phyloP scores from a whole-genome alignment of 2,113 vertebrate genomes.

The Mola mola region DNA sequence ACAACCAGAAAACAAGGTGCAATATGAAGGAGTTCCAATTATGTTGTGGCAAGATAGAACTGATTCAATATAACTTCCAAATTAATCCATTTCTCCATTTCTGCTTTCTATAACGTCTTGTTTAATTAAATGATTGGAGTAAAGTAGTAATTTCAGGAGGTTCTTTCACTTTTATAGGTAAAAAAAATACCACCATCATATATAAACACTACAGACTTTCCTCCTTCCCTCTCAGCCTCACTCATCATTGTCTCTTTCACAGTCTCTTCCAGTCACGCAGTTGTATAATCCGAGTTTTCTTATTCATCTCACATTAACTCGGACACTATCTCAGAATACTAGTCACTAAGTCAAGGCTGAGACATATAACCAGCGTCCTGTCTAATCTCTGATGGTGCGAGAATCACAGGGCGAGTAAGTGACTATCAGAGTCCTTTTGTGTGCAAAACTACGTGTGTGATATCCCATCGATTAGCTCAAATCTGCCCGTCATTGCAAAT shows the following conservation, averaged over 20 bases:
- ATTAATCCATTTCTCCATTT: not conserved
- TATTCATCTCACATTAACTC: slow-evolving; percentile 51
- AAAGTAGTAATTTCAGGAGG: too few relatives aligned
- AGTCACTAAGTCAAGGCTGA: slow-evolving; percentile 63
- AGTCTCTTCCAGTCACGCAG: slow-evolving; percentile 38
- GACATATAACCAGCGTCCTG: slow-evolving; percentile 37
- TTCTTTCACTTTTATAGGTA: too few relatives aligned
- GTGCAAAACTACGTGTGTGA: slow-evolving; percentile 5
- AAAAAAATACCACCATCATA: too few relatives aligned
- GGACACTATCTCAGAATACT: slow-evolving; percentile 49
- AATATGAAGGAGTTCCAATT: too few relatives aligned
- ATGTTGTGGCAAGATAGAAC: too few relatives aligned
- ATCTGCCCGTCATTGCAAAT: slow-evolving; percentile 28
- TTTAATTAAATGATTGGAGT: too few relatives aligned
- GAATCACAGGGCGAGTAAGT: not conserved
- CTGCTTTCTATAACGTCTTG: too few relatives aligned
- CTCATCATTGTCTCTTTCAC: slow-evolving; percentile 11
- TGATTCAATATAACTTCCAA: not conserved
- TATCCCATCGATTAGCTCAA: slow-evolving; percentile 4
- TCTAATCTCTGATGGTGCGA: slow-evolving; percentile 28
- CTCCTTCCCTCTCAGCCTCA: not conserved
- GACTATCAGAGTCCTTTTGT: slow-evolving; percentile 1
- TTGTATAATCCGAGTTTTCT: slow-evolving; percentile 56
- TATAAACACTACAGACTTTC: too few relatives aligned
- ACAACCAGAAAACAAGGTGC: not conserved